Conservation (phyloP, 2,888 invertebrate species). For the Bugula neritina region DNA sequence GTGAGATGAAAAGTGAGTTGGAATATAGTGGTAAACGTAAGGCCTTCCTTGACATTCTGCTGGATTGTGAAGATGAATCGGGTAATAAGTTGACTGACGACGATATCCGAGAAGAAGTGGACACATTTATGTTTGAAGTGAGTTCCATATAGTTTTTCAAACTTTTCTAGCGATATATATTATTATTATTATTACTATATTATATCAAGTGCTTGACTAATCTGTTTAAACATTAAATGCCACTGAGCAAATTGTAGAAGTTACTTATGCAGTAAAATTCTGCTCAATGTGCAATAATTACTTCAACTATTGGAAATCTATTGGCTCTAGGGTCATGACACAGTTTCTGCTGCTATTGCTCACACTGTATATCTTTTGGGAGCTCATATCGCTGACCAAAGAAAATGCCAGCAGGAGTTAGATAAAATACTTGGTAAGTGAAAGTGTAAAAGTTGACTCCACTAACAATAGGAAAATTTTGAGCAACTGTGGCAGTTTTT, state of each 20-base stretch:
- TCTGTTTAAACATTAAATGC: too few relatives aligned
- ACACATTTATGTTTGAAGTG: conserved; percentile 59
- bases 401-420: conserved; percentile 56
- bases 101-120: conserved; percentile 57
- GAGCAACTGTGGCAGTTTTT: background rate
- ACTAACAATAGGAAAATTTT: background rate
- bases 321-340: conserved; percentile 72
- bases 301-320: too few relatives aligned
- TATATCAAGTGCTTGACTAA: too few relatives aligned
- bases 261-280: background rate
- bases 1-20: conserved; percentile 22
- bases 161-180: too few relatives aligned
- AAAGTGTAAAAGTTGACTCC: too few relatives aligned
- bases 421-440: conserved; percentile 53
- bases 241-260: too few relatives aligned
- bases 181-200: too few relatives aligned
- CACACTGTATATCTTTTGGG: conserved; percentile 79
- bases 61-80: background rate
- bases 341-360: conserved; percentile 77
- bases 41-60: conserved; percentile 19
- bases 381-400: conserved; percentile 71
- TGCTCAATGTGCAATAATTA: background rate
- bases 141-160: too few relatives aligned
- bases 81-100: conserved; percentile 31
- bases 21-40: conserved; percentile 17